Evolutionary conservation across 1,140 invertebrate species (phyloP), one percentile per base, ranked within the genome.

Genomic region (Oryzaephilus surinamensis): DNA sequence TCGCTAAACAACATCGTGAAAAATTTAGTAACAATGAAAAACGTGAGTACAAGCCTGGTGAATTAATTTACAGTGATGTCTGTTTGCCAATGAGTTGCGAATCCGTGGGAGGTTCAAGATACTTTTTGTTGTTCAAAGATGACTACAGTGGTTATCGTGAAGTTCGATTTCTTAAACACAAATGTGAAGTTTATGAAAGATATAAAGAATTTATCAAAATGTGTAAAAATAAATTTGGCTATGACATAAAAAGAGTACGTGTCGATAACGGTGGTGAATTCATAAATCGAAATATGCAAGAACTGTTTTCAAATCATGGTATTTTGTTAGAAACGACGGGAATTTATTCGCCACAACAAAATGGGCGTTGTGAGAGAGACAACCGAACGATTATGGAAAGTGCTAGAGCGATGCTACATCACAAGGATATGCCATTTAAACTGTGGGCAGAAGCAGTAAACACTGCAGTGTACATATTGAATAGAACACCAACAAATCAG

Each of bases 121-220:
- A 61, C 42, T 65, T 66, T 50, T 32, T 70, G 8, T 15, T 60
- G 2, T 61, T 70, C 20, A 69, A 62, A 45, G 67, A 71, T 55
- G 57, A 62, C 14, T 50, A 24, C 8, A 52, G 55, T 32, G 49
- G 50, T 39, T 66, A 56, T 35, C 45, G 52, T 30, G 35, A 49
- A 57, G 57, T 65, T 15, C 66, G 62, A 48, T 65, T 69, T 44
- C 35, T 59, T 0, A 61, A 55, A 31, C 28, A 62, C 20, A 65
- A 67, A 47, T 52, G 45, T 43, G 60, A 66, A 45, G 56, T 62
- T 0, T 44, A 23, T 38, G 19, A 21, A 26, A 19, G 35, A 7
- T 24, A 24, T 18, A 12, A 12, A 12, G 31, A 27, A 15, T 47
- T 37, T 32, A 30, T 38, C 27, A 37, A 41, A 43, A 19, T 36